Base-by-base conservation (phyloP, 30 jellyfish, hydroid and myxozoan genomes). In the Aurelia aurita complex sp. Pacific region DNA sequence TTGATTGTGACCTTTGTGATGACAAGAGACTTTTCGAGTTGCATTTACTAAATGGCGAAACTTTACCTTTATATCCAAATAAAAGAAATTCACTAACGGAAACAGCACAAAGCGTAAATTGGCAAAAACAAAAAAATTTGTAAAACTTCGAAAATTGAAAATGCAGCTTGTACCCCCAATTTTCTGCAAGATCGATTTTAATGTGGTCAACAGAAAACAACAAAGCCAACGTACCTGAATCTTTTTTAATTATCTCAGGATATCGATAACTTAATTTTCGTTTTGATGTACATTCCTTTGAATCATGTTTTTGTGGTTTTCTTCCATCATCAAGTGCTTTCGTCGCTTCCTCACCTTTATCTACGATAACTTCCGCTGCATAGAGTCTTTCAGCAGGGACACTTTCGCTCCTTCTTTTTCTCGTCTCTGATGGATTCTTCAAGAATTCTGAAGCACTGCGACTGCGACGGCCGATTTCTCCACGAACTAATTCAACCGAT, bases 401-500 rank as follows among this genome's bases (percentile, higher is more conserved):
- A 43, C 81, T 71, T 71, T 71, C 57, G 40, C 81, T 71, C 40
- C 81, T 71, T 7, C 35, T 18, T 52, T 43, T 71, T 43, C 81
- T 33, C 15, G 77, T 16, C 10, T 52, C 57, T 3, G 18, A 3
- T 14, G 38, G 38, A 71, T 71, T 6, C 42, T 35, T 67, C 77
- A 52, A 12, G 57, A 18, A 60, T 57, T 81, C 90, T 64, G 64
- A 65, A 17, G 62, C 62, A 67, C 89, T 80, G 16, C 73, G 73
- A 51, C 89, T 80, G 42, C 81, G 72, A 10, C 81, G 80, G 40
- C 69, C 46, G 2, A 80, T 80, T 68, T 80, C 89, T n/a, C 81
- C 80, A n/a, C 87, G 60, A 65, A 77, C 38, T 54, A 77, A 40
- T 40, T 77, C 87, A 64, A 77, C 87, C 14, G 87, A 71, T 16